These are phyloP conservation scores for Acromyrmex charruanus DNA, from an alignment of 1,140 invertebrate genomes.

Conservation along the genomic window DNA sequence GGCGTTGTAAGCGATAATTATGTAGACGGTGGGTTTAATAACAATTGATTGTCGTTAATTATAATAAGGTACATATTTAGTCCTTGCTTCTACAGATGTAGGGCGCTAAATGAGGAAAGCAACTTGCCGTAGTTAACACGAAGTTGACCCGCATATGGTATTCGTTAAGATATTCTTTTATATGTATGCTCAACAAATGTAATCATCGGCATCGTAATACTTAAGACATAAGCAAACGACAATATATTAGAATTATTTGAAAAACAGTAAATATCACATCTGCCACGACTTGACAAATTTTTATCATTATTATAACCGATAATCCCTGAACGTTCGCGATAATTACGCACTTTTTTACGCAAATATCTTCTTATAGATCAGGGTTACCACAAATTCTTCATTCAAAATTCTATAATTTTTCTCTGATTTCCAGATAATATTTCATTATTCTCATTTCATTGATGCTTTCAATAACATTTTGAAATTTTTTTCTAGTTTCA, in stretches of 20 bases:
- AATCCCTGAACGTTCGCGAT: background rate
- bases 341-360: no score
- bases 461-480: no score
- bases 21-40: constrained; percentile 38
- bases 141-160: background rate
- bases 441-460: no score
- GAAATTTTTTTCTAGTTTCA: no score
- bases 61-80: constrained; percentile 49
- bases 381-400: no score
- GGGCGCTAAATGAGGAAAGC: constrained; percentile 34
- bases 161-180: constrained; percentile 3
- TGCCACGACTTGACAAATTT: constrained; percentile 11
- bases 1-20: constrained; percentile 41
- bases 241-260: constrained; percentile 1
- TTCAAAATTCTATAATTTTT: no score
- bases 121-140: background rate
- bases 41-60: constrained; percentile 44
- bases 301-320: background rate
- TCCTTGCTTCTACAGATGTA: constrained; percentile 33
- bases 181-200: background rate
- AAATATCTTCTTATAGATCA: background rate
- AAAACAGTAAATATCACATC: background rate
- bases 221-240: background rate
- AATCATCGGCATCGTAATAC: background rate
- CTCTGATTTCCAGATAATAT: no score